Percentiles rank a stretch among this genome's conserved stretches.
phyloP scores from a whole-genome alignment of 30 jellyfish, hydroid and myxozoan genomes.

The Hydractinia symbiolongicarpus region DNA sequence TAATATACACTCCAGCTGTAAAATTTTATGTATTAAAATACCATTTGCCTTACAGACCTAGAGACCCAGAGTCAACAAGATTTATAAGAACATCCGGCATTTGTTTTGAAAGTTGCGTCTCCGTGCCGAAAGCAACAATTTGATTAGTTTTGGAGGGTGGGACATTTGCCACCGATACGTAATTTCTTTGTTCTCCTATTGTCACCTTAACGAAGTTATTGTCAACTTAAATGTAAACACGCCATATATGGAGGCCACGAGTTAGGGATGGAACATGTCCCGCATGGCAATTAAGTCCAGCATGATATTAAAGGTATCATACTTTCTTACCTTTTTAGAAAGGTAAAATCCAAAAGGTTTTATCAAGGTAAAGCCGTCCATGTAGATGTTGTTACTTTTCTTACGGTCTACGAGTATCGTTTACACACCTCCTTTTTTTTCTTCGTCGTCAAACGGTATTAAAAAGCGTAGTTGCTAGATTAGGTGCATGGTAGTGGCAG shows the following conservation, averaged over 20 bases:
- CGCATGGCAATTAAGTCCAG: conserved; percentile 1
- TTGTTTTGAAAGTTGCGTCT: conserved; percentile 3
- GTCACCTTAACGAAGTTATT: neutral
- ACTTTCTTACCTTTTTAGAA: too few species aligned
- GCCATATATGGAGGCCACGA: conserved; percentile 14
- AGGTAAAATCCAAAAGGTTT: too few species aligned
- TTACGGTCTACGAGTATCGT: too few species aligned
- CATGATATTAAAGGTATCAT: neutral
- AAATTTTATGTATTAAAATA: neutral
- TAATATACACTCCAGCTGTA: neutral
- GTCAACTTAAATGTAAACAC: conserved; percentile 13
- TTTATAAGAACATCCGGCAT: neutral
- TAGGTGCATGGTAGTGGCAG: too few species aligned
- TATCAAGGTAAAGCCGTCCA: too few species aligned
- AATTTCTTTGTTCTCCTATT: conserved; percentile 5
- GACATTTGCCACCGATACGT: conserved; percentile 18
- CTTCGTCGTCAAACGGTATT: too few species aligned
- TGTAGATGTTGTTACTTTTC: too few species aligned
- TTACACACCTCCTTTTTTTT: too few species aligned
- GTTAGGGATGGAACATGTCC: conserved; percentile 14
- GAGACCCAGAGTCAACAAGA: conserved; percentile 6
- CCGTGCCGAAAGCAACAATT: conserved; percentile 13
- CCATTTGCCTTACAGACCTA: neutral
- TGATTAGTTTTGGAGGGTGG: conserved; percentile 20
- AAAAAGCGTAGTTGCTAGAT: too few species aligned